phyloP scores from a whole-genome alignment of 2,113 vertebrate genomes.

The Ifrita kowaldi region DNA sequence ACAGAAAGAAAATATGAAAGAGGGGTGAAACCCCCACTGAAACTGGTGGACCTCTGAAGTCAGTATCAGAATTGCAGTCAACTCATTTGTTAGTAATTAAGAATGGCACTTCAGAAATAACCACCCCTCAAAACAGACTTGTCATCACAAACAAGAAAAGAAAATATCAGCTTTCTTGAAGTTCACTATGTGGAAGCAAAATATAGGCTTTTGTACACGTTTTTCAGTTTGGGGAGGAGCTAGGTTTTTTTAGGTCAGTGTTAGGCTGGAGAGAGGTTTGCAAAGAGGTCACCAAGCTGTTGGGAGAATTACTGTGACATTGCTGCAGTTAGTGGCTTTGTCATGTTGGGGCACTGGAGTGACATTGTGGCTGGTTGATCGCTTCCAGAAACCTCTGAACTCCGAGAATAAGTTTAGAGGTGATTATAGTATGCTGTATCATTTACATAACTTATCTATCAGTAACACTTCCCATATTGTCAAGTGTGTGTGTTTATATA shows the following conservation, averaged over 20 bases:
- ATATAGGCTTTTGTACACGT: not conserved
- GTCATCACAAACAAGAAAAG: not conserved
- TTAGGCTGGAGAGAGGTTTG: not conserved
- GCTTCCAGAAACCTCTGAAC: slow-evolving; percentile 17
- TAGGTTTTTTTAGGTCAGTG: not conserved
- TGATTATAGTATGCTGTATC: not conserved
- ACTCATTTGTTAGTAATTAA: not conserved
- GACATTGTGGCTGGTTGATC: not conserved
- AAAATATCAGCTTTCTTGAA: not conserved
- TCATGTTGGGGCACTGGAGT: not conserved
- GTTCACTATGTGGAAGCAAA: not conserved
- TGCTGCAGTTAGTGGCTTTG: not conserved
- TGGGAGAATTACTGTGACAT: not conserved
- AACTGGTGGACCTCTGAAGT: not conserved
- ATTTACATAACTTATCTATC: slow-evolving; percentile 38
- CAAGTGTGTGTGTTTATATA: slow-evolving; percentile 14
- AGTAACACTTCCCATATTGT: slow-evolving; percentile 26
- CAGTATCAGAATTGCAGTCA: not conserved
- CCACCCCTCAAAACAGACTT: not conserved
- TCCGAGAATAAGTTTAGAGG: not conserved
- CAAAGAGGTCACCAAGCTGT: not conserved
- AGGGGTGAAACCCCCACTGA: not conserved
- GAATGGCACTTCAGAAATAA: not conserved
- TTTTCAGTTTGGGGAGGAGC: not conserved
- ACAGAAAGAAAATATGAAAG: not conserved